A percentile compares a stretch with the other conserved stretches of the same genome.
phyloP scores from a whole-genome alignment of 2,113 vertebrate genomes.

The Smithornis capensis region DNA sequence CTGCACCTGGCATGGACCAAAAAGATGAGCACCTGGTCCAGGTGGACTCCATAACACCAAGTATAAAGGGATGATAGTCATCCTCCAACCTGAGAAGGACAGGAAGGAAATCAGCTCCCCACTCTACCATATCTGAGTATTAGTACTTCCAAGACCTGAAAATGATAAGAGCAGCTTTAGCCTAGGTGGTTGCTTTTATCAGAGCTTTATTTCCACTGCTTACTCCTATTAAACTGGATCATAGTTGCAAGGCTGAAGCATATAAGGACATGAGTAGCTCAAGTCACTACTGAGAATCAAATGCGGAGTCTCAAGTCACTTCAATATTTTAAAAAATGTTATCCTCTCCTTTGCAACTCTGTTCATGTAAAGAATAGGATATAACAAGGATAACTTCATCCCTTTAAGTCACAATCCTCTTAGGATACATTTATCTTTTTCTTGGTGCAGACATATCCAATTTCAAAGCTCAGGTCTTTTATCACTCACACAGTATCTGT shows the following conservation, averaged over 20 bases:
- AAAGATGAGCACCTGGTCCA: not conserved
- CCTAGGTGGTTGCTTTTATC: not conserved
- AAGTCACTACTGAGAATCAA: not conserved
- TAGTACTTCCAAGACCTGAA: not conserved
- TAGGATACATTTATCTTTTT: not conserved
- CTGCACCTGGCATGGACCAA: not conserved
- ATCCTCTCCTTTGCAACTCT: not conserved
- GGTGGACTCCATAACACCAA: not conserved
- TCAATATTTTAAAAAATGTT: not conserved
- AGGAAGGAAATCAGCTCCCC: not conserved
- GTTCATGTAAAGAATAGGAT: not conserved
- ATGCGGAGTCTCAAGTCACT: not conserved
- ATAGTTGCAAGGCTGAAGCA: not conserved
- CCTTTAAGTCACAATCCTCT: not conserved
- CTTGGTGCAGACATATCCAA: not conserved
- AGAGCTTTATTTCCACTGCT: not conserved
- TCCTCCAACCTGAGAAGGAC: not conserved
- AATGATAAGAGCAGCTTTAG: not conserved
- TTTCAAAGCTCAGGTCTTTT: constrained; percentile 1
- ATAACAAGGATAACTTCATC: not conserved
- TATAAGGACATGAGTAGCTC: not conserved
- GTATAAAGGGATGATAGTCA: not conserved
- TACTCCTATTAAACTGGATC: not conserved
- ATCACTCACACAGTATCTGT: not conserved
- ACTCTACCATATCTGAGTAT: not conserved